Base-by-base conservation (phyloP, 2,888 invertebrate species). In the Heliconius erato region DNA sequence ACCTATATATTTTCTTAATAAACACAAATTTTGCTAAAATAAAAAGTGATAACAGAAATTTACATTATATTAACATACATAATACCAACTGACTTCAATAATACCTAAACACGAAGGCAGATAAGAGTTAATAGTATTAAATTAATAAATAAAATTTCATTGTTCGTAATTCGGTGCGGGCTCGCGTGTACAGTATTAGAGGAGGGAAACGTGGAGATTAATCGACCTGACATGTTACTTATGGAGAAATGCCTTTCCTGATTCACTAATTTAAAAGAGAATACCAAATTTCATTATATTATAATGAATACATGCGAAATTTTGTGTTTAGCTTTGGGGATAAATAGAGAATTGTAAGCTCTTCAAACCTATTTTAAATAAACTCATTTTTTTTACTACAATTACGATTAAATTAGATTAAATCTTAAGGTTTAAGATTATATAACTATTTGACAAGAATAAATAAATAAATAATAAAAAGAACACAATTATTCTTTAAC, bases 101-200 rank as follows among this genome's bases (percentile, higher is more conserved):
- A 74, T 35, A 74, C 14, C 23, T 74, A n/a, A 78, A 49, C 28
- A 78, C 67, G 67, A 78, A n/a, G 44, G 77, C 67, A 78, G 65
- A 71, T 71, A 77, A 16, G 71, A 80, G 71, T 71, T 84, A 84
- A 84, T 80, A 26, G 74, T 82, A 92, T 91, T 91, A 90, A 92
- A 90, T 90, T 89, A 90, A 89, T 90, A 89, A 90, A 90, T 90
- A 90, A 89, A 88, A 83, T 86, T 82, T 86, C 85, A 81, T 83
- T 85, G 85, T 82, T 74, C 78, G 84, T 86, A 87, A 89, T 88
- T 89, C 85, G 88, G 92, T 94, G 94, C 94, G 94, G 94, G 94
- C 86, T 91, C 90, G 93, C 92, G 94, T 94, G 94, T 89, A 88
- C 40, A 84, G 92, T 94, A 94, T 94, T 94, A 94, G 83, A 88